A percentile compares a stretch with the other conserved stretches of the same genome.
These are phyloP conservation scores for Leptocoma aspasia DNA, from an alignment of 2,113 vertebrate species.

Conservation along the genomic window DNA sequence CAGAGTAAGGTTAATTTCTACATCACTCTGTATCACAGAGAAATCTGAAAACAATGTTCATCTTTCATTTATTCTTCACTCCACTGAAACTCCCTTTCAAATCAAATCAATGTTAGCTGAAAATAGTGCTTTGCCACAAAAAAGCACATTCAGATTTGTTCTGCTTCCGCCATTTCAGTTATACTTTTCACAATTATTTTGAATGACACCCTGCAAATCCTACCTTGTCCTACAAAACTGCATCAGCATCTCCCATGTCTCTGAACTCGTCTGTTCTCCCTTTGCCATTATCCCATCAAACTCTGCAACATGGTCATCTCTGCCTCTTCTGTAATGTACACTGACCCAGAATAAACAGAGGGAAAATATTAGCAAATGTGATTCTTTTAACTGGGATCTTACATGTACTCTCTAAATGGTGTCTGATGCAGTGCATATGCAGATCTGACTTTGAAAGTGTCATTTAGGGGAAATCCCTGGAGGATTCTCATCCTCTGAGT, in stretches of 20 bases:
- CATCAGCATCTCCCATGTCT: background rate
- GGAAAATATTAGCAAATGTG: background rate
- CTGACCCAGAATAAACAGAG: background rate
- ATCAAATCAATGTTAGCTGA: constrained; percentile 5
- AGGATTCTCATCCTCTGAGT: background rate
- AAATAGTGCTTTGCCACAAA: background rate
- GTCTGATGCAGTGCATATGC: background rate
- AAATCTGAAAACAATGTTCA: background rate
- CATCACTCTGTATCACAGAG: background rate
- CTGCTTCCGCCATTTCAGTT: background rate
- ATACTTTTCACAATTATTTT: constrained; percentile 10
- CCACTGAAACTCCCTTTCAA: background rate
- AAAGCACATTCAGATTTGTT: background rate
- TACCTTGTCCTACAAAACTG: background rate
- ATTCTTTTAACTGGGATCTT: background rate
- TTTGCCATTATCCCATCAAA: background rate
- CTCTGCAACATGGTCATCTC: rapidly evolving
- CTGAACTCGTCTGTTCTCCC: background rate
- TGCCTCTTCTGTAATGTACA: background rate
- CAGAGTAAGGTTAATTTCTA: background rate
- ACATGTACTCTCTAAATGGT: background rate
- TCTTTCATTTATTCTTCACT: background rate
- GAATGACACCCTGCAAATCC: background rate
- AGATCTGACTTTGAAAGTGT: constrained; percentile 28
- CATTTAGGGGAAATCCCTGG: background rate